phyloP scores from a whole-genome alignment of 2,113 vertebrate genomes.

The Aythya baeri region DNA sequence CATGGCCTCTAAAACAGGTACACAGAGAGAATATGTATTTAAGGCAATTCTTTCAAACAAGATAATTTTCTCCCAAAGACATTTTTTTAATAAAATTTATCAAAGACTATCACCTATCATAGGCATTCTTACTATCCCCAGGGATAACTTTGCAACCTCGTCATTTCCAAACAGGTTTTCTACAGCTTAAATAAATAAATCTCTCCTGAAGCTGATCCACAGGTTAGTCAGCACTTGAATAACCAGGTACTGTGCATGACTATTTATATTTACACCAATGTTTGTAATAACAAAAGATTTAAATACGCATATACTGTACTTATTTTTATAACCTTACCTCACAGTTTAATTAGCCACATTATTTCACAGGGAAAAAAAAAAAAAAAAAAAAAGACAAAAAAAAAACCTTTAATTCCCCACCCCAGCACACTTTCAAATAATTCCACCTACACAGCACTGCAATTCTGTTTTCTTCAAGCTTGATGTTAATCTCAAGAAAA shows the following conservation, averaged over 20 bases:
- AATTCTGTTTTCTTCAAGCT: conserved; percentile 27
- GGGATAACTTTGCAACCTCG: neutral
- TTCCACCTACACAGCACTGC: neutral
- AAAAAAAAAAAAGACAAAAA: neutral
- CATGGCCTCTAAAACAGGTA: neutral
- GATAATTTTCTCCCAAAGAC: neutral
- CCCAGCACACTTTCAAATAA: neutral
- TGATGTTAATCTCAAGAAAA: neutral
- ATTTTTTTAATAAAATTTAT: neutral
- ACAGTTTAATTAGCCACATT: neutral
- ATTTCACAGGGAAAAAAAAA: neutral
- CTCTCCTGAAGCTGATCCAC: neutral
- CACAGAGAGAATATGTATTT: neutral
- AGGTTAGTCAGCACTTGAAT: neutral
- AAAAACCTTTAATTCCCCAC: neutral
- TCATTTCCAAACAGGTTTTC: neutral
- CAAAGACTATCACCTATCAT: neutral
- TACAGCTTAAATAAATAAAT: neutral
- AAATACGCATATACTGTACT: neutral
- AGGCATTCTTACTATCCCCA: neutral
- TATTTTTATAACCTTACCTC: neutral
- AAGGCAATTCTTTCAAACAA: neutral
- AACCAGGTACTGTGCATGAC: neutral
- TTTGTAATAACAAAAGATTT: neutral
- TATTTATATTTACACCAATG: neutral